Evolutionary conservation across 2,888 invertebrate genomes (phyloP), one percentile per base, ranked within the genome.

Genomic region (Cepaea hortensis): DNA sequence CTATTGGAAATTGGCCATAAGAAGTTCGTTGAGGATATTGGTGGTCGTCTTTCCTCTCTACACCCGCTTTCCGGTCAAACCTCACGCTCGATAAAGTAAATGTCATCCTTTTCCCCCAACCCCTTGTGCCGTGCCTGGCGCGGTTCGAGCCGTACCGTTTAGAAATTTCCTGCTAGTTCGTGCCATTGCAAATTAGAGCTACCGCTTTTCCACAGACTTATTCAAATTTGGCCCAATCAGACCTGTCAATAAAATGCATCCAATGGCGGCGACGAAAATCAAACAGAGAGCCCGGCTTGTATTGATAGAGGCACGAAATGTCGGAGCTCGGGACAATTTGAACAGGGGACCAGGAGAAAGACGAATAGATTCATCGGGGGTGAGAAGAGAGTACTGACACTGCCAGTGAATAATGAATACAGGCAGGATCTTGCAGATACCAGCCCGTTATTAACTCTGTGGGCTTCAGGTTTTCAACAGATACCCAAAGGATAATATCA

Each of bases 181-280:
- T 81, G 68, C 35, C 81, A 68, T 65, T 1, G 15, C 48, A 23
- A 68, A 81, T 46, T 81, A 68, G 46, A 46, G n/a, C 20, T 81
- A 7, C 70, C 50, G 70, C 81, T 70, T 70, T 68, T 46, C 46
- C 46, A 48, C 81, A 81, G 81, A n/a, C 81, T 81, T 81, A 81
- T 81, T 81, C 81, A 81, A 81, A 81, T 81, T 68, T 81, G 68
- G 65, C 65, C 81, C 81, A 81, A 81, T 81, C 81, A 81, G 68
- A 68, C 68, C 46, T 81, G 81, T 81, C 81, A 81, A 81, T 81
- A 81, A 68, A 81, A 48, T 20, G 81, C 81, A 46, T 68, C 68
- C 61, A 81, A 48, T 68, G 65, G 15, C 81, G 68, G 46, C 68
- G 81, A 20, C 65, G 46, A 7, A 68, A 68, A 81, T 81, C 81